Conservation (phyloP, 2,113 vertebrate genomes). For the Petroica traversi region DNA sequence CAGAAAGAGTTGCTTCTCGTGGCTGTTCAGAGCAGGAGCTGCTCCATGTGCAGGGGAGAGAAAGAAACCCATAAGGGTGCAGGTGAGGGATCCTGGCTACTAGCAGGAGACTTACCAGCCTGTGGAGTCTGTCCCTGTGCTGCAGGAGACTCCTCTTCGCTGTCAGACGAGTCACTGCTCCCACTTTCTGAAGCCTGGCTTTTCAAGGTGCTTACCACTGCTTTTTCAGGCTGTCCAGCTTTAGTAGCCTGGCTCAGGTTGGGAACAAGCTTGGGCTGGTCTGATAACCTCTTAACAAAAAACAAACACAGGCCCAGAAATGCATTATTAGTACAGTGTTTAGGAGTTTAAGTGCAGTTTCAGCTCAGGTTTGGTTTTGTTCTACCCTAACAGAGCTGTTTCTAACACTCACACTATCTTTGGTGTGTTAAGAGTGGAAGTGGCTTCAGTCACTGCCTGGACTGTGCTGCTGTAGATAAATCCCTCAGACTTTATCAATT, state of each 20-base stretch:
- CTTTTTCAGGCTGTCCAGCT: constrained; percentile 27
- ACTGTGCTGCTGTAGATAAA: not conserved
- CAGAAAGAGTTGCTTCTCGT: not conserved
- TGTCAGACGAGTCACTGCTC: constrained; percentile 67
- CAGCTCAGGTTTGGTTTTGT: not conserved
- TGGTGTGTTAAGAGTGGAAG: not conserved
- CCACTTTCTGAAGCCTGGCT: constrained; percentile 21
- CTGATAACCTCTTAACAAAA: constrained; percentile 46
- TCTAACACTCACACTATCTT: not conserved
- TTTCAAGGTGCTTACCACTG: constrained; percentile 41
- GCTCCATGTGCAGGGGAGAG: not conserved
- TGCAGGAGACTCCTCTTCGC: constrained; percentile 41
- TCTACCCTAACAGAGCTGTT: not conserved
- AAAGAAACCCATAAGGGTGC: not conserved
- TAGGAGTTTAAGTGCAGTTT: not conserved
- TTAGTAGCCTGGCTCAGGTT: constrained; percentile 54
- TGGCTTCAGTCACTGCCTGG: not conserved
- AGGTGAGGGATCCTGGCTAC: not conserved
- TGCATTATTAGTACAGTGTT: not conserved
- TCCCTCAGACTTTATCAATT: not conserved
- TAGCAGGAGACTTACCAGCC: not conserved
- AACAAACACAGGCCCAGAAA: not conserved
- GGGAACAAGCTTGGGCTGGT: constrained; percentile 45
- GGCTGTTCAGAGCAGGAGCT: not conserved
- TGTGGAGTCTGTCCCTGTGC: not conserved